Percentiles rank a stretch among this genome's conserved stretches.
phyloP scores from a whole-genome alignment of 2,113 vertebrate genomes.

The Calyptommatus sinebrachiatus region DNA sequence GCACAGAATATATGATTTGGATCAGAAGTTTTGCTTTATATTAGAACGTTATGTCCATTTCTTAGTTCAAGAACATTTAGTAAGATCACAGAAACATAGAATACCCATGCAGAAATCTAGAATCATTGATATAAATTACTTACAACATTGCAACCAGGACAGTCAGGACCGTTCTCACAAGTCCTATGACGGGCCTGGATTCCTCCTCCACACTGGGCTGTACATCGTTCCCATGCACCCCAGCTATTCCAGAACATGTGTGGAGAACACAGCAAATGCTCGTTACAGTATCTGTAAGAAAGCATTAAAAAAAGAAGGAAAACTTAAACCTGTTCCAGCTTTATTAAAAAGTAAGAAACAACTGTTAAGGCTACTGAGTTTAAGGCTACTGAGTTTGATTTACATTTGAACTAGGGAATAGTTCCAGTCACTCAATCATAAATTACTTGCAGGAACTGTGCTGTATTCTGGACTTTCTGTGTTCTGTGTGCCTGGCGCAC shows the following conservation, averaged over 20 bases:
- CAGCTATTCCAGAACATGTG: conserved; percentile 95
- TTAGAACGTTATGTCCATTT: neutral
- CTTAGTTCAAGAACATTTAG: neutral
- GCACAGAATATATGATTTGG: neutral
- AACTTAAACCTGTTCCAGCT: neutral
- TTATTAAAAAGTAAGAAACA: no score
- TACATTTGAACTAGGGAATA: no score
- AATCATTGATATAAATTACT: conserved; percentile 37
- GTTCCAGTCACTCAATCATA: no score
- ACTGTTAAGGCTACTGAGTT: no score
- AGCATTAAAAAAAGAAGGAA: neutral
- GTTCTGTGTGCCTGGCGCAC: no score
- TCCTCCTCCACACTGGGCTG: conserved; percentile 90
- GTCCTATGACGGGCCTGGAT: conserved; percentile 89
- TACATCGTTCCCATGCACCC: conserved; percentile 96
- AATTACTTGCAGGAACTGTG: no score
- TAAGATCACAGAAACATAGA: neutral
- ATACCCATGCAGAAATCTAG: neutral
- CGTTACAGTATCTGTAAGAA: conserved; percentile 89
- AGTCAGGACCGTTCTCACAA: conserved; percentile 94
- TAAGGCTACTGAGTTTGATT: no score
- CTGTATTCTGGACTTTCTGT: no score
- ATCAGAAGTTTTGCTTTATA: neutral
- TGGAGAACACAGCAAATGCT: conserved; percentile 90
- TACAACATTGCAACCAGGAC: conserved; percentile 88